Evolutionary conservation across 2,797 vertebrate species (phyloP).

Genomic region (Onychomys torridus): DNA sequence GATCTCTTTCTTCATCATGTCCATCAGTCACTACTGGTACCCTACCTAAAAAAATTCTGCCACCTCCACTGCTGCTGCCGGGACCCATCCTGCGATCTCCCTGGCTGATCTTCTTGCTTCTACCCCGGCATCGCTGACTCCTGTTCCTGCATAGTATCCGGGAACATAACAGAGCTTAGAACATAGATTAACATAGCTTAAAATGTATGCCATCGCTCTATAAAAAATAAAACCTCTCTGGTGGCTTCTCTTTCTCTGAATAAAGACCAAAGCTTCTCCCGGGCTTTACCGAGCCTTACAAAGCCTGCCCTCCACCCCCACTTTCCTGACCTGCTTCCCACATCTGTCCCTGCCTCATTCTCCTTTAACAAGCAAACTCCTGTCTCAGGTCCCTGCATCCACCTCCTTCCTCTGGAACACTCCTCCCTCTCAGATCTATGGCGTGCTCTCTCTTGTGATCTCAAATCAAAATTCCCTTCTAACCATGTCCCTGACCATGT

Average conservation of each 20-base stretch:
- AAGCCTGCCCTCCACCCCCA: not conserved
- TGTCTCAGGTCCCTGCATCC: slow-evolving; percentile 28
- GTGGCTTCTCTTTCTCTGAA: slow-evolving; percentile 20
- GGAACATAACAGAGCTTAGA: slow-evolving; percentile 27
- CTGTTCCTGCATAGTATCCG: not conserved
- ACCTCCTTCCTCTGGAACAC: not conserved
- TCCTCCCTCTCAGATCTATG: not conserved
- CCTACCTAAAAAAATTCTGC: not conserved
- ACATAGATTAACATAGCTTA: not conserved
- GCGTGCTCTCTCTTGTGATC: not conserved
- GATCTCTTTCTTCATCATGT: not conserved
- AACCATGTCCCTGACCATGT: not conserved
- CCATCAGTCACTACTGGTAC: not conserved
- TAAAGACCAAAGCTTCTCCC: not conserved
- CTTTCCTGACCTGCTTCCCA: not conserved
- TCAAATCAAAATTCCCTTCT: slow-evolving; percentile 2
- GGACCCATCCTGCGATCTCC: not conserved
- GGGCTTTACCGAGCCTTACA: not conserved
- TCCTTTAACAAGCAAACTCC: slow-evolving; percentile 14
- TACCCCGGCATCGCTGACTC: not conserved
- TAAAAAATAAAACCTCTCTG: not conserved
- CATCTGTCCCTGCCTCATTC: not conserved
- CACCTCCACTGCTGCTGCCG: not conserved
- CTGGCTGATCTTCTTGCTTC: not conserved
- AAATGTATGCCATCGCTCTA: not conserved